A percentile compares a stretch with the other conserved stretches of the same genome.
Conservation (phyloP, 2,888 invertebrate species). For the Celastrina argiolus region DNA sequence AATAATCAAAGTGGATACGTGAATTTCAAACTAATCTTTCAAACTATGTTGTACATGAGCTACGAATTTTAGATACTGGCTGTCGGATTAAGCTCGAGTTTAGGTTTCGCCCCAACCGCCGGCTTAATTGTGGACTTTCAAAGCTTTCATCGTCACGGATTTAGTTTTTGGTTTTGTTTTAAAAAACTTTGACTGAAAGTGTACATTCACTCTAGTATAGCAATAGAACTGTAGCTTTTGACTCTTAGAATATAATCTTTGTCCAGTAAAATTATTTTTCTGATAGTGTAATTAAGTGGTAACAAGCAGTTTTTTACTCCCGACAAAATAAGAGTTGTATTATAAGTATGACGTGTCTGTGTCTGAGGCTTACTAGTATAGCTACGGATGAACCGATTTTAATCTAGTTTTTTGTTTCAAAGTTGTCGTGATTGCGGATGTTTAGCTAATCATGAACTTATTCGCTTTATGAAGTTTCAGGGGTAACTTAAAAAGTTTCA, state of each 20-base stretch:
- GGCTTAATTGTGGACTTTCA: conserved; percentile 45
- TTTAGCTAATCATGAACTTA: too few species aligned
- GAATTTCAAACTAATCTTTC: conserved; percentile 35
- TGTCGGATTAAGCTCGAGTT: conserved; percentile 40
- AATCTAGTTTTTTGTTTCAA: too few species aligned
- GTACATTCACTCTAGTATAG: not conserved
- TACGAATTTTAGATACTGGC: conserved; percentile 39
- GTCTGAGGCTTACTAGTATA: too few species aligned
- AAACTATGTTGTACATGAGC: conserved; percentile 39
- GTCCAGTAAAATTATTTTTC: not conserved
- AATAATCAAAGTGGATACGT: conserved; percentile 15
- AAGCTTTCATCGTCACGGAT: conserved; percentile 39
- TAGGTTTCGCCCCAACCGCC: conserved; percentile 39
- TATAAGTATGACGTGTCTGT: too few species aligned
- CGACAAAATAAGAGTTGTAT: too few species aligned
- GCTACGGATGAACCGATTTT: too few species aligned
- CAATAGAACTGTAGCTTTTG: not conserved
- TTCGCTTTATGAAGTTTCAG: too few species aligned
- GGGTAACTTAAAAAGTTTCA: too few species aligned
- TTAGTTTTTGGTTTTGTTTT: conserved; percentile 14
- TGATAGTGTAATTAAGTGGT: too few species aligned
- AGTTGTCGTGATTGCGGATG: too few species aligned
- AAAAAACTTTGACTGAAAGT: conserved; percentile 8
- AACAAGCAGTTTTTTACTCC: too few species aligned
- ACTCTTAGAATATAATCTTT: not conserved